Base-by-base conservation (phyloP, 2,797 vertebrate genomes). In the Artibeus lituratus region DNA sequence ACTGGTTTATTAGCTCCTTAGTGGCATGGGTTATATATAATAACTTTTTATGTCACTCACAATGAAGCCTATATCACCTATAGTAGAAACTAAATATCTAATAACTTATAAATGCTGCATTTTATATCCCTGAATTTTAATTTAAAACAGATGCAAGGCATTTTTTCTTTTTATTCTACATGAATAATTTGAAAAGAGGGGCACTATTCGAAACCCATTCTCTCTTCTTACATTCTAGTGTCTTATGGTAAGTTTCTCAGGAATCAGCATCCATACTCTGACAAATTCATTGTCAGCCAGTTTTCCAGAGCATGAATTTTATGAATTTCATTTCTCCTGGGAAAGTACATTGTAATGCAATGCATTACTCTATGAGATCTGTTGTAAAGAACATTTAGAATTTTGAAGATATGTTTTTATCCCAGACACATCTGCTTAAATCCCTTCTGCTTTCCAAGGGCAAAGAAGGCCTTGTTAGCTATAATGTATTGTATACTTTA, bases 361-460 rank as follows among this genome's bases (percentile, higher is more conserved):
- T 29, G 53, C 3, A 81, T 35, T 94, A 86, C 24, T 59, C 22
- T 32, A 29, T 0, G 26, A 88, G 88, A 90, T 55, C 8, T 94
- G 10, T 90, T 78, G 35, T 55, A 95, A 74, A 96, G 26, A 95
- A 42, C 6, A 47, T 24, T 57, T 78, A 90, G 47, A 97, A 96
- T 96, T 96, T 94, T 96, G 74, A 97, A 98, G 82, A 26, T 55
- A 35, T 77, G 12, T 67, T 98, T 98, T 97, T 87, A 98, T 97
- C 37, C 42, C 18, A 82, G 3, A 18, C 19, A 77, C 32, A 86
- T 94, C 95, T 97, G 7, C 73, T 96, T 84, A 98, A 98, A 98
- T 81, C 7, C 65, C 69, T 98, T 94, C 74, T 14, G 77, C 39
- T 96, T 97, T 97, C 92, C 72, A 94, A 97, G 59, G 35, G 87